Percentiles rank a stretch among this genome's conserved stretches.
phyloP scores from a whole-genome alignment of 2,888 invertebrate species.

The Synanthedon andrenaeformis region DNA sequence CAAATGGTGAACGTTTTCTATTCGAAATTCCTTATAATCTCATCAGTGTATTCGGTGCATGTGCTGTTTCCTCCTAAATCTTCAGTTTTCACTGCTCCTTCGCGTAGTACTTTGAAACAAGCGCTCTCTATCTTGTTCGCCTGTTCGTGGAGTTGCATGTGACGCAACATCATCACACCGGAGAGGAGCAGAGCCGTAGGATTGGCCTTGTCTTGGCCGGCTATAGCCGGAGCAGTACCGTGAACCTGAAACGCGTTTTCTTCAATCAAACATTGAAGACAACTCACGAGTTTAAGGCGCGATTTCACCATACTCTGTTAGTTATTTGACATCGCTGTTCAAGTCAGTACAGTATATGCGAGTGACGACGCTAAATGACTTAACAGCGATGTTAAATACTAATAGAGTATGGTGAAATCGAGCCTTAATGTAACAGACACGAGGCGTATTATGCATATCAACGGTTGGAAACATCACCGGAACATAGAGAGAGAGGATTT shows the following conservation, averaged over 20 bases:
- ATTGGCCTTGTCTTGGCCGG: slow-evolving; percentile 97
- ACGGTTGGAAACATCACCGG: no score
- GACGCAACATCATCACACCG: slow-evolving; percentile 97
- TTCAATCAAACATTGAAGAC: not conserved
- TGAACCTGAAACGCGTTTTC: slow-evolving; percentile 78
- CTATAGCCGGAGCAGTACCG: slow-evolving; percentile 97
- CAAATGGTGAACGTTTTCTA: slow-evolving; percentile 7
- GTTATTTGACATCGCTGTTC: no score
- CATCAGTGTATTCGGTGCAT: slow-evolving; percentile 94
- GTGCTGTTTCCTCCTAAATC: slow-evolving; percentile 94
- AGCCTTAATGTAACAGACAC: not conserved
- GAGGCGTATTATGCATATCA: no score
- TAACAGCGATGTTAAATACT: no score
- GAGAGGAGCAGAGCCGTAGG: slow-evolving; percentile 97
- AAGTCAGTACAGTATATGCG: no score
- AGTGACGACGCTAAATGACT: not conserved
- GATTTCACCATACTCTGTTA: no score
- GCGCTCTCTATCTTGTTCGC: slow-evolving; percentile 86
- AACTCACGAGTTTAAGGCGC: no score
- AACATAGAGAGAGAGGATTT: no score
- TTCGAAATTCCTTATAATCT: slow-evolving; percentile 73
- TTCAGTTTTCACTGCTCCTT: slow-evolving; percentile 85
- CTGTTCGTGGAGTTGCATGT: slow-evolving; percentile 81
- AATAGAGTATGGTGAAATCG: no score
- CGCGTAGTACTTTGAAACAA: slow-evolving; percentile 88